Conservation (phyloP, 2,113 vertebrate species). For the Fregata magnificens region DNA sequence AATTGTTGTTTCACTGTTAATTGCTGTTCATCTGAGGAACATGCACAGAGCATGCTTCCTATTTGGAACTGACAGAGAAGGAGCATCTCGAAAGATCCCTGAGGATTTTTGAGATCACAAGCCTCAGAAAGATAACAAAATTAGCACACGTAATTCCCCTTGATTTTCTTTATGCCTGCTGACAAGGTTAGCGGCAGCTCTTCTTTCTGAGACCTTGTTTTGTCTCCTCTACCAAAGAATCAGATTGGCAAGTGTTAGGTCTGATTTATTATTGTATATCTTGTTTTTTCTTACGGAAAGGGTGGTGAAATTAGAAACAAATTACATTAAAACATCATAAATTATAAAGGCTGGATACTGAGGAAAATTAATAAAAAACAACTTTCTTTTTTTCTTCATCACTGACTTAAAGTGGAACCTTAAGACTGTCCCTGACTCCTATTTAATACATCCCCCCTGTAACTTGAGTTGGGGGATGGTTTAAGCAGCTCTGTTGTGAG, state of each 20-base stretch:
- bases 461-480: not conserved
- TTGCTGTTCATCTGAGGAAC: not conserved
- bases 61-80: not conserved
- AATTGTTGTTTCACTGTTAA: not conserved
- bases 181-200: not conserved
- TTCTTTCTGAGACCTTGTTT: not conserved
- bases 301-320: not conserved
- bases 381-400: not conserved
- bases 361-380: not conserved
- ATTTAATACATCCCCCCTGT: not conserved
- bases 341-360: not conserved
- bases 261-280: not conserved
- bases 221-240: not conserved
- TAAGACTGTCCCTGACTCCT: not conserved
- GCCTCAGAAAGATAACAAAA: constrained; percentile 17
- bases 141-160: not conserved
- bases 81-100: not conserved
- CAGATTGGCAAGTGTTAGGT: not conserved
- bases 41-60: not conserved
- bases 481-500: not conserved
- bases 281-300: not conserved
- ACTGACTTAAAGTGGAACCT: not conserved
- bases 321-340: not conserved
- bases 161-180: constrained; percentile 1
- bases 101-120: constrained; percentile 7